Evolutionary conservation across 2,113 vertebrate species (phyloP), one percentile per base, ranked within the genome.

Genomic region (Epinephelus fuscoguttatus): DNA sequence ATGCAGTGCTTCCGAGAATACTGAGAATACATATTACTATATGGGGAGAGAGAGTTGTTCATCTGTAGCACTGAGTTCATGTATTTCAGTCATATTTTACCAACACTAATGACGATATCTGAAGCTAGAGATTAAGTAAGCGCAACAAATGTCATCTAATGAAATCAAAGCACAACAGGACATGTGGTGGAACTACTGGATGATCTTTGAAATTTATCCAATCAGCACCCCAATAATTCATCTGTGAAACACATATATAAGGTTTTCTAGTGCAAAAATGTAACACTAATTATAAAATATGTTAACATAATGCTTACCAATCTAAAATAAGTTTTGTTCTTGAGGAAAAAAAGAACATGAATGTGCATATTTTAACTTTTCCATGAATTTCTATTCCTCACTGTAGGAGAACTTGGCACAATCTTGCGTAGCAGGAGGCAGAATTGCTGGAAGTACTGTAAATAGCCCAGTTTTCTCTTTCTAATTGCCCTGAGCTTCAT

Each of bases 401-500:
- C 40, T 37, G 56, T 17, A 57, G 14, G 40, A 6, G 27, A 62
- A 64, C 74, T 64, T 63, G 55, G 73, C 67, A 66, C 57, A 30
- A 40, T 75, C 27, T 66, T 30, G 53, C 21, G 0, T 45, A 45
- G 8, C 74, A 70, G 17, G 23, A 78, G 62, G 57, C n/a, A 59
- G 23, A 70, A 79, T 60, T 68, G 56, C 57, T 70, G 27, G 86
- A 81, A 81, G 52, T 7, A 64, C n/a, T 21, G 64, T 72, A 83
- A 80, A 82, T 75, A 73, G 72, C 67, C 59, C 42, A 10, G 47
- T 50, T 82, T 69, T 25, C 42, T 50, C 62, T 81, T 74, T 90
- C 59, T 79, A 90, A 86, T 84, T 80, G 62, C 80, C 70, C 21
- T 30, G 0, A 69, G 64, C 56, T 55, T 74, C 73, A 70, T 88